Evolutionary conservation across 2,113 vertebrate genomes (phyloP), one percentile per base, ranked within the genome.

Genomic region (Pterophyllum scalare): DNA sequence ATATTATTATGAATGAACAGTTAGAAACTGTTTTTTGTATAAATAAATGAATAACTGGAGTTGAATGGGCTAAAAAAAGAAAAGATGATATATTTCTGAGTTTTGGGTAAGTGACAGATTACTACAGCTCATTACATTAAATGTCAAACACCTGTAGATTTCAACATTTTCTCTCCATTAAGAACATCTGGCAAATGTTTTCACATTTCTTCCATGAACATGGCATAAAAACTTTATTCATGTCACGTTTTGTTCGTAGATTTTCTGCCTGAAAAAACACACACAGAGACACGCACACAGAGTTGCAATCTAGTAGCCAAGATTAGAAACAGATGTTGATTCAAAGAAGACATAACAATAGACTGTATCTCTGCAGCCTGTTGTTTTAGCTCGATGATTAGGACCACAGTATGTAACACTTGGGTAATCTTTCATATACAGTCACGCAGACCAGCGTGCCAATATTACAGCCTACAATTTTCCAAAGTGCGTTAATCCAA

Each of bases 321-420:
- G 26, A 94, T 88, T 81, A 64, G 67, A 83, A 89, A 76, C 94
- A 94, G 85, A 93, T 92, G 94, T 90, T 83, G 81, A 84, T 79
- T 72, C 46, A 77, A 38, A 82, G 15, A 67, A 35, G 35, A 82
- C 22, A n/a, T 57, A 81, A 85, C 77, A 81, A 75, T 6, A 17
- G 52, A 33, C 72, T 83, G 52, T 12, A 83, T 74, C 82, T 65
- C 65, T 76, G 24, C 58, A 72, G 67, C 65, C 28, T 74, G 43
- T 67, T 80, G 79, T 75, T 87, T 75, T 56, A 75, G 59, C 60
- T 59, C 19, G 26, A 59, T 72, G 80, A 86, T 92, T 86, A 77
- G 58, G 3, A 3, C 46, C 28, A 31, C 40, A 70, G 20, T 56
- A 8, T 67, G 67, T 43, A 52, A 62, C 52, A 77, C 80, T 60